Conservation (phyloP, 2,797 vertebrate genomes). For the Spinus pinus region DNA sequence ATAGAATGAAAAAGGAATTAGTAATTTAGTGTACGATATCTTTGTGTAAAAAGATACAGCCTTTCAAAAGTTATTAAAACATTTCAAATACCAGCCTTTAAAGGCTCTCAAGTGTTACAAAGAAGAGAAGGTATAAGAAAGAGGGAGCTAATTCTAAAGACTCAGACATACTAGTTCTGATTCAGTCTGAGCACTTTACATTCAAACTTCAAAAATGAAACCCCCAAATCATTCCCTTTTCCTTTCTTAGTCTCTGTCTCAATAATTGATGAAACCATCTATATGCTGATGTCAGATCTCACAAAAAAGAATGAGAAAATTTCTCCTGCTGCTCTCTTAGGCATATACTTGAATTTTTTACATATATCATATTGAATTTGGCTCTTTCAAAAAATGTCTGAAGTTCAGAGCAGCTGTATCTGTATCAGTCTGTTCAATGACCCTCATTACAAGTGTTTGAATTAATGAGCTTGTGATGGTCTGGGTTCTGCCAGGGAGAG, state of each 20-base stretch:
- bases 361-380: conserved; percentile 69
- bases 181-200: conserved; percentile 60
- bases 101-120: conserved; percentile 43
- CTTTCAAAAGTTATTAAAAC: conserved; percentile 37
- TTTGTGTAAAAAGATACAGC: conserved; percentile 25
- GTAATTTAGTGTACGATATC: neutral
- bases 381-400: conserved; percentile 70
- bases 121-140: conserved; percentile 34
- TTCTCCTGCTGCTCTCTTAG: conserved; percentile 70
- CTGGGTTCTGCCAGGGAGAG: conserved; percentile 28
- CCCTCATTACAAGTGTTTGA: conserved; percentile 66
- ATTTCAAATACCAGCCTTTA: conserved; percentile 42
- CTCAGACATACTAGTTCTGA: conserved; percentile 59
- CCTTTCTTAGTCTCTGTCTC: conserved; percentile 71
- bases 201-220: conserved; percentile 68
- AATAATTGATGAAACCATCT: conserved; percentile 80
- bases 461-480: conserved; percentile 67
- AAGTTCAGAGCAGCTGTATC: conserved; percentile 67
- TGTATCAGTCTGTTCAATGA: conserved; percentile 64
- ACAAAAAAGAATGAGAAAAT: conserved; percentile 72
- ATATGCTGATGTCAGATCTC: conserved; percentile 77
- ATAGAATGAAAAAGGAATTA: neutral
- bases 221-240: conserved; percentile 70
- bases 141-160: conserved; percentile 63
- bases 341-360: conserved; percentile 70